Evolutionary conservation across 2,113 vertebrate genomes (phyloP), one percentile per base, ranked within the genome.

Genomic region (Rattus rattus): DNA sequence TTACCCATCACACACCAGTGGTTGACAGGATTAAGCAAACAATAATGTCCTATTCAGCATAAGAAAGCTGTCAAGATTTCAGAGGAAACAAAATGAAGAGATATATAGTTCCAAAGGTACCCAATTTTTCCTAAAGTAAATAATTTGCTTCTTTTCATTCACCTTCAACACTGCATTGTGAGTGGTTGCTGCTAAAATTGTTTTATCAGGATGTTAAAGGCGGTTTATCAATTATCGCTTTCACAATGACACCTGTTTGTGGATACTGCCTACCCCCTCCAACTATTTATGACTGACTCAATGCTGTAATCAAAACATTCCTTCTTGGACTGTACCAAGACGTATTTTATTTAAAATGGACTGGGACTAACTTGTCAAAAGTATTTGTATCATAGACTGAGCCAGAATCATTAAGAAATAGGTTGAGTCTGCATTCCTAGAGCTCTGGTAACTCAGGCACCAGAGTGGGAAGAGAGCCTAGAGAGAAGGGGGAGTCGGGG

Each of bases 21-120:
- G 76, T 88, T 94, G 79, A n/a, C n/a, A 97, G 22, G 36, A n/a
- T 92, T 92, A 70, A 52, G 11, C 90, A 90, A 75, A 79, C 49
- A 43, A 65, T 11, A 49, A 19, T 19, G 52, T 7, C 49, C n/a
- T 7, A 30, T 69, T 77, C 54, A 89, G 11, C 61, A 67, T 94
- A 56, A 59, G 67, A 52, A 87, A 95, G 49, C n/a, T 93, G 10
- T 88, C 81, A 39, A 72, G 52, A 76, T 83, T 84, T 61, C 11
- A 54, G 47, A 94, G 77, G 54, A 97, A 96, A 56, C 19, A 6
- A 73, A 75, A 24, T 91, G 72, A 86, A 92, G 39, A 14, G 1
- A 47, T 88, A 94, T 14, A 26, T 81, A 63, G 70, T 85, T 91
- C 87, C 39, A 36, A 52, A 94, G 43, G 76, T 13, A 2, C 36